Percentiles rank a stretch among this genome's conserved stretches.
These are phyloP conservation scores for Heterotilapia buettikoferi DNA, from an alignment of 2,113 vertebrate species.

Conservation along the genomic window DNA sequence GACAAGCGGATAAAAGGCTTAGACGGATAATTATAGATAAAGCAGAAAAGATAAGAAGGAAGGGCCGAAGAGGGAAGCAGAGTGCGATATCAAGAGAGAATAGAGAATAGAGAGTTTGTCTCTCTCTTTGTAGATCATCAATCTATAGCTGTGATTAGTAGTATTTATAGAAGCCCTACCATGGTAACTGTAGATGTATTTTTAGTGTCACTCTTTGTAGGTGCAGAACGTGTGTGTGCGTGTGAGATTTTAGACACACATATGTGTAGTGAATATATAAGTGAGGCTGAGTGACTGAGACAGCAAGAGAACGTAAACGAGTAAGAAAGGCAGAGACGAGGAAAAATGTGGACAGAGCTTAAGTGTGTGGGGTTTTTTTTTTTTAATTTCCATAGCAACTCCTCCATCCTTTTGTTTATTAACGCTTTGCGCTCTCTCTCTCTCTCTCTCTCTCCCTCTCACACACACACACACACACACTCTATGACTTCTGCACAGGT, in stretches of 20 bases:
- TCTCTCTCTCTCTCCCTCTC: background rate
- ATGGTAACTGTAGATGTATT: constrained; percentile 66
- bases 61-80: background rate
- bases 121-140: background rate
- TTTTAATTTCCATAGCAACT: constrained; percentile 35
- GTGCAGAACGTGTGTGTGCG: background rate
- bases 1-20: background rate
- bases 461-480: background rate
- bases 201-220: constrained; percentile 54
- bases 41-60: background rate
- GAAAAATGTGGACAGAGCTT: background rate
- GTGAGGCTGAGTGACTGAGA: background rate
- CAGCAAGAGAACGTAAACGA: background rate
- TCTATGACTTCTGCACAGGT: background rate
- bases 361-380: background rate
- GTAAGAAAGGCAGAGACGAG: background rate
- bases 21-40: background rate
- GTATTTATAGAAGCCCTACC: constrained; percentile 66
- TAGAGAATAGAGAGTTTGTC: background rate
- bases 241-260: background rate
- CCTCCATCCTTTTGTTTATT: constrained; percentile 6
- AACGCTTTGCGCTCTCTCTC: background rate
- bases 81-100: background rate
- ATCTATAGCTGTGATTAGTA: constrained; percentile 48
- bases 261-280: background rate